Conservation (phyloP, 2,113 vertebrate genomes). For the Chloropsis hardwickii region DNA sequence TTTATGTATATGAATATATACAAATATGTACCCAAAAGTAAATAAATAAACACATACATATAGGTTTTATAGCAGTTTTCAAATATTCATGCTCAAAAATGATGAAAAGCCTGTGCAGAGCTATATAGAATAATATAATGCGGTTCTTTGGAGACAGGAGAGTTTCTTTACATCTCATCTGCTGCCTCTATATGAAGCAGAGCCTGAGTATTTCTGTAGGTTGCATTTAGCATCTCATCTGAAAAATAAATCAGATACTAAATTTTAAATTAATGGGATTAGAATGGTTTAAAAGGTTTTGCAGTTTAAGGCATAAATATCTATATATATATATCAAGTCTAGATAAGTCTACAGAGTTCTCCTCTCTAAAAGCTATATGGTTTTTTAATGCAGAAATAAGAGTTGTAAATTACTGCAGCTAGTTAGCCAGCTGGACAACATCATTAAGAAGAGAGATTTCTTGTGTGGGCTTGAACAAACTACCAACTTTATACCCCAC, state of each 20-base stretch:
- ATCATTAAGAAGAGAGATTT: neutral
- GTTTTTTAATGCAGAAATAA: neutral
- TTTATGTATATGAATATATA: neutral
- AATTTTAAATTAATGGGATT: neutral
- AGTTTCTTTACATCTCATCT: neutral
- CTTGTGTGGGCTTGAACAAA: neutral
- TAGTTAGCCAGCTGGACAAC: neutral
- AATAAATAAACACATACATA: neutral
- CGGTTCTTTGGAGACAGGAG: neutral
- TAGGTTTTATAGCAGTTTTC: neutral
- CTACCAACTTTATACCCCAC: neutral
- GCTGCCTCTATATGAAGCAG: neutral
- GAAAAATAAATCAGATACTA: neutral
- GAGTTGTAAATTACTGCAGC: neutral
- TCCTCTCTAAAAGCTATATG: neutral
- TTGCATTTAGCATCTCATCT: neutral
- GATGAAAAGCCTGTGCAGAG: neutral
- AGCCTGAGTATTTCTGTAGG: neutral
- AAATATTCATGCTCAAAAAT: neutral
- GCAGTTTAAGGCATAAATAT: neutral
- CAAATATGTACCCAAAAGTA: neutral
- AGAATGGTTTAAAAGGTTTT: neutral
- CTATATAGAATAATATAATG: neutral
- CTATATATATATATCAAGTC: neutral
- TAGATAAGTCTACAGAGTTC: neutral